These are phyloP conservation scores for Limanda limanda DNA, from an alignment of 2,113 vertebrate genomes.

Conservation along the genomic window DNA sequence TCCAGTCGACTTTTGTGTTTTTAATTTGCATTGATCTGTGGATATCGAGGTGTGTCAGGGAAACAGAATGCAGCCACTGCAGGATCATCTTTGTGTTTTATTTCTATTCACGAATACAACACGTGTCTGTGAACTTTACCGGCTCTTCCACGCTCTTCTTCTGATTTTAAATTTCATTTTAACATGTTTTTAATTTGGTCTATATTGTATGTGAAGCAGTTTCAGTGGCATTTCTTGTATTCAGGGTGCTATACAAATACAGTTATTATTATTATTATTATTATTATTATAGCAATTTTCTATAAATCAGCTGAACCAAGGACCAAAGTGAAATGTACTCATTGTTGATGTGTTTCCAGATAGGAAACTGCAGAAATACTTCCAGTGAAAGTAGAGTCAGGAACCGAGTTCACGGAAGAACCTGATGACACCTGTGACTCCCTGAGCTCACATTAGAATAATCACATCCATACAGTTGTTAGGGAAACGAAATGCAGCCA, in stretches of 20 bases:
- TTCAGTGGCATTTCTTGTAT: too few relatives aligned
- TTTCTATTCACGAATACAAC: too few relatives aligned
- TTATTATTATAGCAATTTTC: not conserved
- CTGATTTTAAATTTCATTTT: too few relatives aligned
- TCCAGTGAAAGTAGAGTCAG: not conserved
- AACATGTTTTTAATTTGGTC: too few relatives aligned
- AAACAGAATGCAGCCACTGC: not conserved
- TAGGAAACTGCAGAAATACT: slow-evolving; percentile 16
- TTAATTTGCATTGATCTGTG: slow-evolving; percentile 46
- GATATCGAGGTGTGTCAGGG: not conserved
- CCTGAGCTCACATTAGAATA: slow-evolving; percentile 34
- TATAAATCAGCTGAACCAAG: not conserved
- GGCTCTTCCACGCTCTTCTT: too few relatives aligned
- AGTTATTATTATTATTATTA: too few relatives aligned
- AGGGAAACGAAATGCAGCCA: too few relatives aligned
- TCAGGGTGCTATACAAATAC: too few relatives aligned
- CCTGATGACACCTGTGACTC: slow-evolving; percentile 21
- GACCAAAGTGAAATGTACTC: not conserved
- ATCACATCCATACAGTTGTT: slow-evolving; percentile 35
- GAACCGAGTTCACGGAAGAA: slow-evolving; percentile 12
- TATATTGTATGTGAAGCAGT: too few relatives aligned
- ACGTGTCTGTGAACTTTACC: too few relatives aligned
- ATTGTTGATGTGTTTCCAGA: not conserved
- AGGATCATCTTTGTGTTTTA: not conserved
- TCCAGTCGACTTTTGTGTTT: slow-evolving; percentile 43